A percentile compares a stretch with the other conserved stretches of the same genome.
Conservation (phyloP, 2,888 invertebrate species). For the Neocrepidodera transversa region DNA sequence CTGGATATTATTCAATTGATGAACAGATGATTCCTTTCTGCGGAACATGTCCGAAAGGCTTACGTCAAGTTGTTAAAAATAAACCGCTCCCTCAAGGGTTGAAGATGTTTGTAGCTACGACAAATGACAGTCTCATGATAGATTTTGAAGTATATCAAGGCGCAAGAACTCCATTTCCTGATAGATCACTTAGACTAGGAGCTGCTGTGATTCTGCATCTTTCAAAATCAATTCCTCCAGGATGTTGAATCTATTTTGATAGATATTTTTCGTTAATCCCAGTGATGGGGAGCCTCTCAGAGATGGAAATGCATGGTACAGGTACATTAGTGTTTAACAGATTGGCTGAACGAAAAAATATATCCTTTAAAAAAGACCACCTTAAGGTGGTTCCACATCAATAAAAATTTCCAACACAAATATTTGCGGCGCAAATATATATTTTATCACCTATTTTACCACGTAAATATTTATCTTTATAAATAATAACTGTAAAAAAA, state of each 20-base stretch:
- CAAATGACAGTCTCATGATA: slow-evolving; percentile 41
- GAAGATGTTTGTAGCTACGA: slow-evolving; percentile 54
- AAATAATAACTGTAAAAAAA: too few relatives aligned
- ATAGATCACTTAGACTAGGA: neutral
- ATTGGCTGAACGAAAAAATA: neutral
- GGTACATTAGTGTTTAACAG: slow-evolving; percentile 1
- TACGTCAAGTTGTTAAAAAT: slow-evolving; percentile 44
- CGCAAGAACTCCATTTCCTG: slow-evolving; percentile 24
- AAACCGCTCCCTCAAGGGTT: slow-evolving; percentile 51
- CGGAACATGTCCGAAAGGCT: slow-evolving; percentile 33
- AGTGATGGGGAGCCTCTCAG: neutral
- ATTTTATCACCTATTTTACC: too few relatives aligned
- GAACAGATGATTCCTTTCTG: slow-evolving; percentile 50
- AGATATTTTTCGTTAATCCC: slow-evolving; percentile 1
- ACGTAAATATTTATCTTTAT: too few relatives aligned
- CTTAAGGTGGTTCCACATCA: too few relatives aligned
- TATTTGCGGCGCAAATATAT: too few relatives aligned
- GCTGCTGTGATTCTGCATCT: neutral
- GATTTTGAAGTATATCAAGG: slow-evolving; percentile 50
- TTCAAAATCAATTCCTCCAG: neutral
- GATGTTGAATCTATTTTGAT: neutral
- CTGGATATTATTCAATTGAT: slow-evolving; percentile 35
- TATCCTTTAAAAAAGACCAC: neutral
- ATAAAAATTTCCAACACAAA: too few relatives aligned
- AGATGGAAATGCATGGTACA: neutral